phyloP scores from a whole-genome alignment of 2,888 invertebrate species.

The Agrotis exclamationis region DNA sequence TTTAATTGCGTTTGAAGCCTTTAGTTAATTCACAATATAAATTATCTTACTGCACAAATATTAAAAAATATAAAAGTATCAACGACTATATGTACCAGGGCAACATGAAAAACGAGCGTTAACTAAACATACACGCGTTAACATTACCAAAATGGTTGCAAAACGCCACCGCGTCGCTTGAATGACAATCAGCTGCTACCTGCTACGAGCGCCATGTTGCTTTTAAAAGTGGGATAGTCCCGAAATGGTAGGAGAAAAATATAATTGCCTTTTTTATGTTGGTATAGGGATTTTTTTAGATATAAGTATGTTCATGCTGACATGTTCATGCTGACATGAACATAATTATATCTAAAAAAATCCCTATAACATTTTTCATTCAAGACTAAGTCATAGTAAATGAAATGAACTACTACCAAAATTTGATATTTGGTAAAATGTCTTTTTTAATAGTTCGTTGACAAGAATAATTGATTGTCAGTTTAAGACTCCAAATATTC shows the following conservation, averaged over 20 bases:
- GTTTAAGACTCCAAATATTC: background rate
- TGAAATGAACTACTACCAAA: background rate
- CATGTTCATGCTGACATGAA: too few species aligned
- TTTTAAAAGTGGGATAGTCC: constrained; percentile 34
- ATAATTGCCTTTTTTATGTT: too few species aligned
- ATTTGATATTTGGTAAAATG: background rate
- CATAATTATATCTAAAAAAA: too few species aligned
- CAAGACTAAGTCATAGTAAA: too few species aligned
- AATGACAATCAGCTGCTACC: constrained; percentile 71
- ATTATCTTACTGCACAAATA: background rate
- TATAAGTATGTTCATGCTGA: too few species aligned
- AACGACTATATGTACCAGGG: constrained; percentile 22
- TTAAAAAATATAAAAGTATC: constrained; percentile 1
- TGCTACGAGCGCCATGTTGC: constrained; percentile 42
- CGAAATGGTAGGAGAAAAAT: constrained; percentile 2
- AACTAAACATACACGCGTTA: constrained; percentile 71
- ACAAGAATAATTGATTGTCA: background rate
- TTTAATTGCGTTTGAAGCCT: too few species aligned
- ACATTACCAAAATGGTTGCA: constrained; percentile 81
- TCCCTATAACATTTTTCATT: too few species aligned
- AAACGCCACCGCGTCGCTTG: constrained; percentile 67
- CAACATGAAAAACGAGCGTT: constrained; percentile 62
- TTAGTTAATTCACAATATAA: too few species aligned
- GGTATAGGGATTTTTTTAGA: too few species aligned
- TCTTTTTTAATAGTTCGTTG: background rate